Evolutionary conservation across 1,140 invertebrate genomes (phyloP).

Genomic region (Phortica variegata): DNA sequence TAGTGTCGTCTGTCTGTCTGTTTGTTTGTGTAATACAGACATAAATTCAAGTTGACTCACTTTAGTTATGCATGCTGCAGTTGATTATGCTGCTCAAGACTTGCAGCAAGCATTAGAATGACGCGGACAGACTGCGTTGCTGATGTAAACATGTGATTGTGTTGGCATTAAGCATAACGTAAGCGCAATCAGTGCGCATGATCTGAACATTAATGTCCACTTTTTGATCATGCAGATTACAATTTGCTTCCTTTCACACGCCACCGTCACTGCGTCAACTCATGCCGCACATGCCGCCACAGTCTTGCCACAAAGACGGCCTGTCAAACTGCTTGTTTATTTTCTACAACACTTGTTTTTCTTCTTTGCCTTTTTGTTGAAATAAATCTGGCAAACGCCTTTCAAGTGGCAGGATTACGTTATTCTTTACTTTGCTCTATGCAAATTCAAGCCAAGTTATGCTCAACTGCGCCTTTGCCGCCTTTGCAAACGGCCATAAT

Average conservation of each 20-base stretch:
- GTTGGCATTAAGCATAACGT: constrained; percentile 39
- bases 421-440: constrained; percentile 12
- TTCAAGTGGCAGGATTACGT: constrained; percentile 3
- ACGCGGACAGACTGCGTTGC: not conserved
- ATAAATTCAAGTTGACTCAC: no score
- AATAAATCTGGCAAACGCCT: constrained; percentile 24
- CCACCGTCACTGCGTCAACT: no score
- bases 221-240: constrained; percentile 50
- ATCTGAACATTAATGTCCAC: constrained; percentile 53
- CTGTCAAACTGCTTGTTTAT: no score
- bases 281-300: no score
- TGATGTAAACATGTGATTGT: constrained; percentile 8
- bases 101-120: not conserved
- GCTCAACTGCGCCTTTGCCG: no score
- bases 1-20: constrained; percentile 21
- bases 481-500: no score
- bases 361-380: constrained; percentile 8
- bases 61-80: constrained; percentile 23
- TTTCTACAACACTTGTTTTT: no score
- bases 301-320: no score
- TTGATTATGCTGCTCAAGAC: constrained; percentile 30
- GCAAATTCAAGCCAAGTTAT: constrained; percentile 25
- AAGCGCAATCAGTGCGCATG: constrained; percentile 52
- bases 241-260: no score
- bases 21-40: no score